phyloP scores from a whole-genome alignment of 1,140 invertebrate genomes.

The Antheraea mylitta region DNA sequence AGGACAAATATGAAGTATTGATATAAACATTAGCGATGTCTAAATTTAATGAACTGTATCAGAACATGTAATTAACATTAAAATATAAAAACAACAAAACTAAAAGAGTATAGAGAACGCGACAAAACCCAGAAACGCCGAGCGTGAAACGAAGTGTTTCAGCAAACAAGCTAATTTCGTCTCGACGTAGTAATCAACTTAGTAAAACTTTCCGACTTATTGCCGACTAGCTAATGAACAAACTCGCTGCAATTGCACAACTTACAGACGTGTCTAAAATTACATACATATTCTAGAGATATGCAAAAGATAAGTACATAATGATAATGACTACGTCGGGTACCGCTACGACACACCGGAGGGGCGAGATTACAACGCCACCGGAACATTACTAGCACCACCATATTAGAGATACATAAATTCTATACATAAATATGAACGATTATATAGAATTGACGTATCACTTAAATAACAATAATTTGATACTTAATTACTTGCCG shows the following conservation, averaged over 20 bases:
- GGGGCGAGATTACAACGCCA: too few relatives aligned
- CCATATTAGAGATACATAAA: too few relatives aligned
- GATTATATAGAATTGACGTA: too few relatives aligned
- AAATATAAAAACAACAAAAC: not conserved
- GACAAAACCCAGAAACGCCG: slow-evolving; percentile 5
- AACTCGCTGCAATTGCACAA: slow-evolving; percentile 49
- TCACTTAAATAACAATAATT: too few relatives aligned
- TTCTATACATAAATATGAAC: too few relatives aligned
- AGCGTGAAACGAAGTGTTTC: slow-evolving; percentile 24
- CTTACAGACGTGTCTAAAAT: slow-evolving; percentile 47
- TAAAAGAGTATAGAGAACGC: not conserved
- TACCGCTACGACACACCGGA: too few relatives aligned
- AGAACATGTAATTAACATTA: not conserved
- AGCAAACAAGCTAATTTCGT: slow-evolving; percentile 38
- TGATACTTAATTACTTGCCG: too few relatives aligned
- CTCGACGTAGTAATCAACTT: slow-evolving; percentile 43
- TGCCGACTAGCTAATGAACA: slow-evolving; percentile 58
- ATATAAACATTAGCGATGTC: not conserved
- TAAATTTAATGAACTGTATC: not conserved
- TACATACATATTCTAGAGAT: slow-evolving; percentile 32
- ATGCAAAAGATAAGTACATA: not conserved
- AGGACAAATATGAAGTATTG: not conserved
- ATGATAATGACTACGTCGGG: too few relatives aligned
- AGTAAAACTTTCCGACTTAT: slow-evolving; percentile 51
- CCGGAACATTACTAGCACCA: too few relatives aligned